phyloP scores from a whole-genome alignment of 2,113 vertebrate genomes.

The Urocolius indicus region DNA sequence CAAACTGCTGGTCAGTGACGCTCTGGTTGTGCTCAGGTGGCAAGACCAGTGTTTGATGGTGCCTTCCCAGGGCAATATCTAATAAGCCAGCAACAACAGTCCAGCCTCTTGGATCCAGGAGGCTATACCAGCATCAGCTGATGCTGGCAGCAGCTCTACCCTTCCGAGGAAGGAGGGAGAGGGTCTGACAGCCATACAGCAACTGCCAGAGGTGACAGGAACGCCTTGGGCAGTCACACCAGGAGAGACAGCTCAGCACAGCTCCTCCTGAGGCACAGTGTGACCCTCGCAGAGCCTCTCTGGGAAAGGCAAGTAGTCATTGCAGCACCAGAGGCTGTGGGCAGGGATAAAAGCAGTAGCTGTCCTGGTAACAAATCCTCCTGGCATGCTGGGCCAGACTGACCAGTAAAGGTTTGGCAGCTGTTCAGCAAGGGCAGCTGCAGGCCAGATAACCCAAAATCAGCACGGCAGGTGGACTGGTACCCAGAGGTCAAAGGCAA shows the following conservation, averaged over 20 bases:
- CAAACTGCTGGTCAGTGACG: not conserved
- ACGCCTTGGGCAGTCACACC: not conserved
- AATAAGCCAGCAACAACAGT: not conserved
- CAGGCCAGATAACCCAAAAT: not conserved
- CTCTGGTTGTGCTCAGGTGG: not conserved
- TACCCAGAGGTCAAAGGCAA: not conserved
- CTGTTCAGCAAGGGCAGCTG: not conserved
- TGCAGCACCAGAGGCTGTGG: not conserved
- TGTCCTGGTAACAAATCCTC: not conserved
- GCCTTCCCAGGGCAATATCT: not conserved
- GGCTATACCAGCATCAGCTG: not conserved
- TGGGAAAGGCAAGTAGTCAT: not conserved
- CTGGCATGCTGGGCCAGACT: rapidly evolving
- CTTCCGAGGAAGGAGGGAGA: not conserved
- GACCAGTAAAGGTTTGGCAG: not conserved
- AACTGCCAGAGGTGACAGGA: slow-evolving; percentile 24
- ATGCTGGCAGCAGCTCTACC: not conserved
- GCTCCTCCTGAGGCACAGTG: not conserved
- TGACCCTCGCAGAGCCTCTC: not conserved
- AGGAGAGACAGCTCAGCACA: not conserved
- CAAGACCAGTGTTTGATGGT: not conserved
- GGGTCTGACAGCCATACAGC: not conserved
- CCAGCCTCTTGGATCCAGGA: not conserved
- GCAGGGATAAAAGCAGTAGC: not conserved
- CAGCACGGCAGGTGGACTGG: not conserved